Evolutionary conservation across 2,113 vertebrate genomes (phyloP), one percentile per base, ranked within the genome.

Genomic region (Puma concolor): DNA sequence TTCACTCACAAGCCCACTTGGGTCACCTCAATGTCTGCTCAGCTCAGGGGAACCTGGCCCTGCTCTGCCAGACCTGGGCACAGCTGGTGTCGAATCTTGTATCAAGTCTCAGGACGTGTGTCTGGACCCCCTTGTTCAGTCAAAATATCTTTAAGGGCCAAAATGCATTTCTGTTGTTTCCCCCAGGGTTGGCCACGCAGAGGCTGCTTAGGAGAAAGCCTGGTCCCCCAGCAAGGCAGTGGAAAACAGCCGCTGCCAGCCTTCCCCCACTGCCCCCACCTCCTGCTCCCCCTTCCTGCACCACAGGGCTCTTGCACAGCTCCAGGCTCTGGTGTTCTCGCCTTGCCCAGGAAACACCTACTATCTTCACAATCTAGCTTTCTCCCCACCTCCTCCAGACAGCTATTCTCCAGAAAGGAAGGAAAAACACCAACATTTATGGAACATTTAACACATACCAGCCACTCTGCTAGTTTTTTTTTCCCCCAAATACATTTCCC

Each of bases 1-100:
- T 81, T 60, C n/a, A 4, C 36, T 36, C 36, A 16, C 36, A 36
- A 17, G 54, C 21, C 41, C 2, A n/a, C 64, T 16, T 14, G n/a
- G 44, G 33, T 64, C 77, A 52, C 90, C 54, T 74, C 71, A 27
- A 0, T 27, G 21, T 54, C 88, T 67, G 25, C 85, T 29, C n/a
- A 11, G 38, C 48, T 44, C 50, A 52, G 57, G 13, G 10, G 21
- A 0, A 29, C 33, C 48, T 27, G 13, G 31, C 7, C 82, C 7
- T 38, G 52, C 67, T 57, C 76, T 25, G 23, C 77, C 69, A 44
- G 21, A 9, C 31, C 66, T 41, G 54, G 25, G 19, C 27, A 10
- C 14, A 3, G n/a, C 54, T 38, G 44, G n/a, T 21, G 13, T 60
- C 1, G 1, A 16, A 0, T 38, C 63, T 67, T 23, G 4, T 0